Percentiles rank a stretch among this genome's conserved stretches.
phyloP scores from a whole-genome alignment of 1,140 invertebrate species.

The Cryptotermes secundus region DNA sequence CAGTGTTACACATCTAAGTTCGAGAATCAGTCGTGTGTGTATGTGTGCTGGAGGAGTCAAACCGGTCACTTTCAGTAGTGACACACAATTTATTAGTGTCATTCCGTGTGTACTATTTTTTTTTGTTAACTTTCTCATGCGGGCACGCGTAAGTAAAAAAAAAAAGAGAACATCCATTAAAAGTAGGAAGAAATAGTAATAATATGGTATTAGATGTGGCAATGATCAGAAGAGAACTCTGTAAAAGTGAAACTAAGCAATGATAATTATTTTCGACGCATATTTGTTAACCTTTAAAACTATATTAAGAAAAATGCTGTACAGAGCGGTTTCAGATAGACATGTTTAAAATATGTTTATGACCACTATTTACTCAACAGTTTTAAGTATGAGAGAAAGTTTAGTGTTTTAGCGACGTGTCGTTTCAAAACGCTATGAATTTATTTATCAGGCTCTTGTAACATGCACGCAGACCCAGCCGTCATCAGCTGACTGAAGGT shows the following conservation, averaged over 20 bases:
- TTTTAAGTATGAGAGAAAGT: not conserved
- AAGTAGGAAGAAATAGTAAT: not conserved
- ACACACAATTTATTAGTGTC: not conserved
- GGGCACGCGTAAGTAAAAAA: not conserved
- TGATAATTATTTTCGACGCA: not conserved
- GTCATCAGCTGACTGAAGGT: not conserved
- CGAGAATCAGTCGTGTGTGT: not conserved
- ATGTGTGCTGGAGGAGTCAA: not conserved
- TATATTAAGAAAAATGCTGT: not conserved
- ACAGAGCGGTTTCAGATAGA: not conserved
- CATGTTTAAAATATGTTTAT: not conserved
- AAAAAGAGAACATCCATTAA: not conserved
- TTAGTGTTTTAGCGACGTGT: not conserved
- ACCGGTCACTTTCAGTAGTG: not conserved
- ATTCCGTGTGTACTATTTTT: not conserved
- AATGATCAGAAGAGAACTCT: not conserved
- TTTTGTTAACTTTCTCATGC: not conserved
- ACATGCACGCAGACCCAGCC: not conserved
- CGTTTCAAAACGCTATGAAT: not conserved
- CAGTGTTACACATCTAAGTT: not conserved
- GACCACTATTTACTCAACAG: not conserved
- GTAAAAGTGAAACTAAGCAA: not conserved
- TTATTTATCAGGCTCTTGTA: not conserved
- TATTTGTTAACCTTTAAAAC: not conserved
- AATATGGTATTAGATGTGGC: not conserved